These are phyloP conservation scores for Zhuqinia jingwanae DNA, from an alignment of 2,888 invertebrate genomes.

Conservation along the genomic window DNA sequence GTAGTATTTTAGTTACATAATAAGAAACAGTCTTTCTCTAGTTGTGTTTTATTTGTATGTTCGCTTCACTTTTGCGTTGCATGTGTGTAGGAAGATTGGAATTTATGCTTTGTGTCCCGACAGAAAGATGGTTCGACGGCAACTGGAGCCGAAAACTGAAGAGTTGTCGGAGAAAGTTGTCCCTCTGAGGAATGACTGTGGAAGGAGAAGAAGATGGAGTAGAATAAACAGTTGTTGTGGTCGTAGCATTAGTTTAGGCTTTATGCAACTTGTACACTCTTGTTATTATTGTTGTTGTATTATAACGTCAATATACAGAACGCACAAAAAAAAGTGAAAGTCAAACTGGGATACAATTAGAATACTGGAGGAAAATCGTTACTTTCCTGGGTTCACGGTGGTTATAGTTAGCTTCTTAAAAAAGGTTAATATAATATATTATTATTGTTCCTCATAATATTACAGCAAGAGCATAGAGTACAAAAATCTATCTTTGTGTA, in stretches of 20 bases:
- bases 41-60: not conserved
- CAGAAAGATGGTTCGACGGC: conserved; percentile 71
- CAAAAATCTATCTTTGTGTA: too few species aligned
- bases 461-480: too few species aligned
- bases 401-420: too few species aligned
- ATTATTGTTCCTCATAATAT: too few species aligned
- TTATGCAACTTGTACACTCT: not conserved
- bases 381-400: not conserved
- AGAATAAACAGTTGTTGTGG: not conserved
- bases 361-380: not conserved
- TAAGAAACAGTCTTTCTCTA: not conserved
- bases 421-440: too few species aligned
- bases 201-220: not conserved
- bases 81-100: not conserved
- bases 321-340: not conserved
- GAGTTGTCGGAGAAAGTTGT: conserved; percentile 69
- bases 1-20: too few species aligned
- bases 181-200: not conserved
- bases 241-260: not conserved
- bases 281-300: not conserved
- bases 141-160: conserved; percentile 70
- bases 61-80: not conserved
- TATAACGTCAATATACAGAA: conserved; percentile 3
- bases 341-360: not conserved
- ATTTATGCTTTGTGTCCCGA: conserved; percentile 59